Evolutionary conservation across 2,113 vertebrate genomes (phyloP).

Genomic region (Brachionichthys hirsutus): DNA sequence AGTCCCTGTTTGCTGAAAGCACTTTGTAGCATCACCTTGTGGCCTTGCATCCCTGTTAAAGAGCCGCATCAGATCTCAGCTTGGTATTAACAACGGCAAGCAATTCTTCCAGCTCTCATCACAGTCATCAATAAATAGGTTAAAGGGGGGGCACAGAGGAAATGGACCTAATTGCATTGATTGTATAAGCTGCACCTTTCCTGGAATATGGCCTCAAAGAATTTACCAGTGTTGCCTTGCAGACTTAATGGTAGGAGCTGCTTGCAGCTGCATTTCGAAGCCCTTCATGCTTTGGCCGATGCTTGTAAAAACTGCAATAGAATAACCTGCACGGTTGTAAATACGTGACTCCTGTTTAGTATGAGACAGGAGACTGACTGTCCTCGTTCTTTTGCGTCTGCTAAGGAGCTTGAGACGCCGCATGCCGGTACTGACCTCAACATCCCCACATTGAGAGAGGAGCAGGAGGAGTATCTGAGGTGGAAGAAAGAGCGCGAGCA

Average conservation of each 20-base stretch:
- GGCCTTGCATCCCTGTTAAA: conserved; percentile 41
- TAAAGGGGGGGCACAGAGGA: conserved; percentile 27
- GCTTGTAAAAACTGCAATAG: no score
- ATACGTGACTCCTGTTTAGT: no score
- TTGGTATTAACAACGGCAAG: conserved; percentile 7
- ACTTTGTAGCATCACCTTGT: conserved; percentile 34
- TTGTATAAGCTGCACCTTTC: conserved; percentile 24
- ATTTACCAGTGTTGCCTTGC: conserved; percentile 9
- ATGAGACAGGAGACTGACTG: background rate
- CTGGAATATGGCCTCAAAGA: conserved; percentile 8
- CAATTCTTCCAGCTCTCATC: conserved; percentile 34
- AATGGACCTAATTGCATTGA: conserved; percentile 36
- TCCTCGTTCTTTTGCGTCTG: conserved; percentile 14
- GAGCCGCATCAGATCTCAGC: conserved; percentile 35
- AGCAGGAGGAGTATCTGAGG: conserved; percentile 83
- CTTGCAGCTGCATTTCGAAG: no score
- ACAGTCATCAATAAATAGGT: conserved; percentile 48
- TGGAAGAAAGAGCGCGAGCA: conserved; percentile 94
- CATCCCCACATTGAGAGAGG: conserved; percentile 76
- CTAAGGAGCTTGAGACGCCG: conserved; percentile 69
- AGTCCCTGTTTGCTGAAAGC: conserved; percentile 25
- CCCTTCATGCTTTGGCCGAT: no score
- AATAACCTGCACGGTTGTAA: no score
- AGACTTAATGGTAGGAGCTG: background rate
- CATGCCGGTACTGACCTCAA: conserved; percentile 67